Evolutionary conservation across 1,140 invertebrate species (phyloP).

Genomic region (Acromyrmex charruanus): DNA sequence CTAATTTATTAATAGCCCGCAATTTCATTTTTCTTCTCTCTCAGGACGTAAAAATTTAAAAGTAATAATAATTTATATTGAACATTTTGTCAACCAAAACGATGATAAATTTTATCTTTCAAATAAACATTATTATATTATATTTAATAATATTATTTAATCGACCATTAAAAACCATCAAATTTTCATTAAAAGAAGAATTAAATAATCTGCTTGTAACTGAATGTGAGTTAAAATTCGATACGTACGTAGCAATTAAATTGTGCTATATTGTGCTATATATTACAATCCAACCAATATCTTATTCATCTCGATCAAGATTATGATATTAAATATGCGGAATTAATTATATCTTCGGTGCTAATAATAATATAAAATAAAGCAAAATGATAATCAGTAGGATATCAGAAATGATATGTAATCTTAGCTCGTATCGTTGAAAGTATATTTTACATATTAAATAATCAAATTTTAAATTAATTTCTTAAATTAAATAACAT

Average conservation of each 20-base stretch:
- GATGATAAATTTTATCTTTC: neutral
- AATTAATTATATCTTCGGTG: neutral
- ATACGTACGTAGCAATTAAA: neutral
- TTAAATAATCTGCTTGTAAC: constrained; percentile 5
- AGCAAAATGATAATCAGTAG: neutral
- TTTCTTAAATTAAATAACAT: too few species aligned
- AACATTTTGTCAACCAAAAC: constrained; percentile 1
- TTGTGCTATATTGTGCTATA: neutral
- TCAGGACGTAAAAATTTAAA: neutral
- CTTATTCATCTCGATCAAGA: neutral
- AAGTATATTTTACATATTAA: too few species aligned
- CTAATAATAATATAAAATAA: neutral
- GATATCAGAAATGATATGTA: neutral
- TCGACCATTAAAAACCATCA: neutral
- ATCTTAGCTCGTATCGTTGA: neutral
- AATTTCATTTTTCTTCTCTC: neutral
- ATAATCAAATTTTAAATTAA: too few species aligned
- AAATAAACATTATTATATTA: neutral
- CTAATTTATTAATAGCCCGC: neutral
- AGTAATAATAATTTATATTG: constrained; percentile 5
- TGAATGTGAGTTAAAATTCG: neutral
- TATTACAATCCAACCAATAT: neutral
- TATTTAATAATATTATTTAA: constrained; percentile 8
- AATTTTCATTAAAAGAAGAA: constrained; percentile 21
- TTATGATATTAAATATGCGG: neutral